These are phyloP conservation scores for Micropterix aruncella DNA, from an alignment of 2,888 invertebrate genomes.

Conservation along the genomic window DNA sequence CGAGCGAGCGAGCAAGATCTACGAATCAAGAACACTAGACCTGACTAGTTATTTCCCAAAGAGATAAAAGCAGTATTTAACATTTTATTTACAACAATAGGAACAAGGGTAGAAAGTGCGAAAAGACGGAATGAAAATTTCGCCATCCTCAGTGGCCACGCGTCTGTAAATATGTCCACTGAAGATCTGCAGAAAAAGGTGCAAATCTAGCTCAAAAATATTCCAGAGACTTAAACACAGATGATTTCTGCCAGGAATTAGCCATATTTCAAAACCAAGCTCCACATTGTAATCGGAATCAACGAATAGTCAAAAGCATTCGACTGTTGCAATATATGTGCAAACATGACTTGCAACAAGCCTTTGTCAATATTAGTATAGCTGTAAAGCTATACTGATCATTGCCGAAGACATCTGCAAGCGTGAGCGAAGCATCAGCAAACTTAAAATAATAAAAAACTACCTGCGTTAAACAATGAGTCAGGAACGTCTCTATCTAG, in stretches of 20 bases:
- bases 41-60: conserved; percentile 5
- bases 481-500: conserved; percentile 1
- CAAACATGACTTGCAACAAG: conserved; percentile 1
- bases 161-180: conserved; percentile 6
- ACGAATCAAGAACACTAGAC: conserved; percentile 1
- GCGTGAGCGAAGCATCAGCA: not conserved
- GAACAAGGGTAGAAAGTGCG: conserved; percentile 4
- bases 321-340: not conserved
- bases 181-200: conserved; percentile 6
- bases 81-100: conserved; percentile 4
- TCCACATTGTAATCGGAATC: conserved; percentile 1
- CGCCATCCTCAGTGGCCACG: conserved; percentile 4
- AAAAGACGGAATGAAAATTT: conserved; percentile 5
- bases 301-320: not conserved
- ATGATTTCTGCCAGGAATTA: not conserved
- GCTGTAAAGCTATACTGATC: not conserved
- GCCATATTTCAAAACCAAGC: not conserved
- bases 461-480: conserved; percentile 1
- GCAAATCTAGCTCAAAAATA: not conserved
- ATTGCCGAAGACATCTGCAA: not conserved
- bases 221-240: conserved; percentile 1
- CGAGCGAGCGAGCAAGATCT: no score
- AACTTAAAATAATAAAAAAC: conserved; percentile 1
- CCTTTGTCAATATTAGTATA: conserved; percentile 1
- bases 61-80: conserved; percentile 5